A percentile compares a stretch with the other conserved stretches of the same genome.
Evolutionary conservation across 2,888 invertebrate genomes (phyloP).

Genomic region (Cerceris ruficornis): DNA sequence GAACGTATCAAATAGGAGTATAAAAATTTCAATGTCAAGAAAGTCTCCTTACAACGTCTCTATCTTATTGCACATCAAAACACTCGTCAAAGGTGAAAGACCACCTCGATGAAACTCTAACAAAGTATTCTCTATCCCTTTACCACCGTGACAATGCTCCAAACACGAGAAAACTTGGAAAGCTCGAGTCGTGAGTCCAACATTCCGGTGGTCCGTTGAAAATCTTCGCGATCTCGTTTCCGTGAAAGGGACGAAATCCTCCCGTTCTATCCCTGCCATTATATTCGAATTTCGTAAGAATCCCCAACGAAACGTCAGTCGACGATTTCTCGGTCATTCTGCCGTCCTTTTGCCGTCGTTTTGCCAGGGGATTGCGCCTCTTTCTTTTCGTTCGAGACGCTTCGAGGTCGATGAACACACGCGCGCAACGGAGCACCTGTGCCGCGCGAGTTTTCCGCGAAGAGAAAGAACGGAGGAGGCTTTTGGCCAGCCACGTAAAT

Average conservation of each 20-base stretch:
- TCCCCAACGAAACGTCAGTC: conserved; percentile 21
- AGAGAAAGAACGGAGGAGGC: background rate
- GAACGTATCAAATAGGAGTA: too few species aligned
- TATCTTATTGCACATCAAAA: background rate
- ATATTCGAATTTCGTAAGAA: conserved; percentile 26
- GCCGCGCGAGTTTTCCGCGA: background rate
- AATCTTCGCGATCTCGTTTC: conserved; percentile 37
- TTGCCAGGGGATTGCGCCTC: conserved; percentile 17
- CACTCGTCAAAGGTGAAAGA: conserved; percentile 15
- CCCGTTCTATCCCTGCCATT: conserved; percentile 35
- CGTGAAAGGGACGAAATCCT: conserved; percentile 48
- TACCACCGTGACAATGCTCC: conserved; percentile 40
- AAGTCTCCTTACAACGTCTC: too few species aligned
- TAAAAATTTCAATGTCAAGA: too few species aligned
- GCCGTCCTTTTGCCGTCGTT: conserved; percentile 6
- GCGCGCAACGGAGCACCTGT: conserved; percentile 26
- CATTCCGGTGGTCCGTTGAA: conserved; percentile 45
- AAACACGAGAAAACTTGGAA: conserved; percentile 25
- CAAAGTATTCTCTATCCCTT: conserved; percentile 33
- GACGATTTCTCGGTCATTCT: conserved; percentile 45
- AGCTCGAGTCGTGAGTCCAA: conserved; percentile 28
- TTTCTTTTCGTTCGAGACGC: conserved; percentile 6
- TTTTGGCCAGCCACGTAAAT: conserved; percentile 5
- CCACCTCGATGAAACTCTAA: conserved; percentile 51
- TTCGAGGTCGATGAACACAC: conserved; percentile 7